Conservation (phyloP, 1,140 invertebrate genomes). For the Akabosia matsudoensis region DNA sequence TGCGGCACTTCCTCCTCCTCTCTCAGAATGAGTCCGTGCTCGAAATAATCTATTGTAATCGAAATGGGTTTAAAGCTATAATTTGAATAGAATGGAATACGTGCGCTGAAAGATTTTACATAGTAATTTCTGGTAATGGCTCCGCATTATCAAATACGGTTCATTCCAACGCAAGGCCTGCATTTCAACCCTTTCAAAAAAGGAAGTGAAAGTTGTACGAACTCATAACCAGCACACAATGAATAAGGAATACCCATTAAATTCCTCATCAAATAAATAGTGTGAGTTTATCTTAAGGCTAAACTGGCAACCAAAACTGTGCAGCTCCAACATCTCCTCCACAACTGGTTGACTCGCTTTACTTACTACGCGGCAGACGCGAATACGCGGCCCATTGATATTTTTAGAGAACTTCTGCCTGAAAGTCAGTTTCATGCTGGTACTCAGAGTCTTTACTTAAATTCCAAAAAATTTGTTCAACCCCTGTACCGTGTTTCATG, state of each 20-base stretch:
- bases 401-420: too few species aligned
- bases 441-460: too few species aligned
- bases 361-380: too few species aligned
- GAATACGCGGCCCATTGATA: too few species aligned
- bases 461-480: background rate
- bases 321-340: too few species aligned
- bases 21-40: background rate
- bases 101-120: background rate
- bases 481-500: background rate
- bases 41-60: background rate
- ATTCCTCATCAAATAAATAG: background rate
- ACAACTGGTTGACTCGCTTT: too few species aligned
- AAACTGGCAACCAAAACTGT: too few species aligned
- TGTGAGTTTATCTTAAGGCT: background rate
- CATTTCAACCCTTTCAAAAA: background rate
- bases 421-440: too few species aligned
- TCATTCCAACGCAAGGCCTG: background rate
- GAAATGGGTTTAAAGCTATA: background rate
- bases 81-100: background rate
- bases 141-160: background rate
- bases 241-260: background rate
- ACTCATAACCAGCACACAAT: background rate
- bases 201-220: background rate
- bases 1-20: background rate
- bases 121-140: background rate